Evolutionary conservation across 2,888 invertebrate species (phyloP).

Genomic region (Hermodice carunculata): DNA sequence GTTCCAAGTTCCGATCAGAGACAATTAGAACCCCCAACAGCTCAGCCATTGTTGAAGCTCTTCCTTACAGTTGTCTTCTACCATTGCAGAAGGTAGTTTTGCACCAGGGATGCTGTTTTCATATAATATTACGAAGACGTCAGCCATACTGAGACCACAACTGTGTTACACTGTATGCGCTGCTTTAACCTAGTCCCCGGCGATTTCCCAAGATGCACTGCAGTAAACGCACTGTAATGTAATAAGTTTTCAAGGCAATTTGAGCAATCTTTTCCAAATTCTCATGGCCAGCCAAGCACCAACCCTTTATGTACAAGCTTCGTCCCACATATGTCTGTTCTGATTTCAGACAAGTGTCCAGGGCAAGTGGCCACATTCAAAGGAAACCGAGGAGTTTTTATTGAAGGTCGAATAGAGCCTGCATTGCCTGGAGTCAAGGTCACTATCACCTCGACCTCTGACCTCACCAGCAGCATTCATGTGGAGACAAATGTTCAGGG

Average conservation of each 20-base stretch:
- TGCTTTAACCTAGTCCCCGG: too few relatives aligned
- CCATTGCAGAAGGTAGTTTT: too few relatives aligned
- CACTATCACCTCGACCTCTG: slow-evolving; percentile 55
- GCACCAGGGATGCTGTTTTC: too few relatives aligned
- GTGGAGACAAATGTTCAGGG: slow-evolving; percentile 79
- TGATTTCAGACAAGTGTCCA: slow-evolving; percentile 30
- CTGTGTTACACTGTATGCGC: too few relatives aligned
- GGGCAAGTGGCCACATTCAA: slow-evolving; percentile 56
- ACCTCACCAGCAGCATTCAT: slow-evolving; percentile 53
- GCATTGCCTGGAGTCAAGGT: slow-evolving; percentile 69
- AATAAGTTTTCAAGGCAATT: not conserved
- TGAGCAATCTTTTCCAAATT: not conserved
- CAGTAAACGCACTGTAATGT: too few relatives aligned
- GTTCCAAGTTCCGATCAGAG: too few relatives aligned
- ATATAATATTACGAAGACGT: too few relatives aligned
- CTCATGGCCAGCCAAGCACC: not conserved
- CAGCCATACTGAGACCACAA: too few relatives aligned
- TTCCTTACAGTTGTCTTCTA: too few relatives aligned
- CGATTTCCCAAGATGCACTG: too few relatives aligned
- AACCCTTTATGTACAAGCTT: not conserved
- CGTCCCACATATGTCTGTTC: not conserved
- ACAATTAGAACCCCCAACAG: too few relatives aligned
- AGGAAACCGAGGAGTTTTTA: slow-evolving; percentile 64
- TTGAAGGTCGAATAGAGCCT: slow-evolving; percentile 77
- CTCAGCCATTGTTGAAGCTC: too few relatives aligned